Evolutionary conservation across 1,140 invertebrate genomes (phyloP).

Genomic region (Gonioctena quinquepunctata): DNA sequence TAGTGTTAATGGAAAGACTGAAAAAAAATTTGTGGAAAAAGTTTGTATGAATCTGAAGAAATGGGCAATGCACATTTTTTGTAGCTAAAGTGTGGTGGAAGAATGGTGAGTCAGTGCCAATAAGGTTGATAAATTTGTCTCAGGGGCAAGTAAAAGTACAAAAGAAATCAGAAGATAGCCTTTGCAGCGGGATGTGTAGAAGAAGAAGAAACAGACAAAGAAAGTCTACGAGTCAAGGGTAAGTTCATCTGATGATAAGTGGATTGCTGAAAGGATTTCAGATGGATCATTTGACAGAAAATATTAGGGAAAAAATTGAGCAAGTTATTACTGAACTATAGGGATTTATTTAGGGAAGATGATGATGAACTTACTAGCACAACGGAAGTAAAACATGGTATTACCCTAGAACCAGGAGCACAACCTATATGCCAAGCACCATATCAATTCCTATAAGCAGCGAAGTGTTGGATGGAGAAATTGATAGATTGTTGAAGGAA

Average conservation of each 20-base stretch:
- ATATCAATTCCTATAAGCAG: background rate
- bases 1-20: background rate
- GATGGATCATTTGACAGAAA: background rate
- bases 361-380: background rate
- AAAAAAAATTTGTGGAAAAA: background rate
- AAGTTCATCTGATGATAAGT: background rate
- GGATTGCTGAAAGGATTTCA: background rate
- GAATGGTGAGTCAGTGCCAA: background rate
- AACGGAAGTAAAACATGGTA: background rate
- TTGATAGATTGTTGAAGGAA: slow-evolving; percentile 4
- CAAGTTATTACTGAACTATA: background rate
- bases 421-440: background rate
- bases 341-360: slow-evolving; percentile 4
- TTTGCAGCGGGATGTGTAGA: background rate
- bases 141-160: background rate
- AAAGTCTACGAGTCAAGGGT: background rate
- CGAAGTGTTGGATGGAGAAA: background rate
- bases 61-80: background rate
- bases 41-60: background rate
- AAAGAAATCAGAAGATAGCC: background rate
- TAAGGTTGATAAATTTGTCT: background rate
- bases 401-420: background rate
- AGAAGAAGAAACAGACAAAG: background rate
- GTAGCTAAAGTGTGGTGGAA: background rate
- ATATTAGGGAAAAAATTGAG: background rate